A percentile compares a stretch with the other conserved stretches of the same genome.
phyloP scores from a whole-genome alignment of 2,888 invertebrate genomes.

The Anaspis maculata region DNA sequence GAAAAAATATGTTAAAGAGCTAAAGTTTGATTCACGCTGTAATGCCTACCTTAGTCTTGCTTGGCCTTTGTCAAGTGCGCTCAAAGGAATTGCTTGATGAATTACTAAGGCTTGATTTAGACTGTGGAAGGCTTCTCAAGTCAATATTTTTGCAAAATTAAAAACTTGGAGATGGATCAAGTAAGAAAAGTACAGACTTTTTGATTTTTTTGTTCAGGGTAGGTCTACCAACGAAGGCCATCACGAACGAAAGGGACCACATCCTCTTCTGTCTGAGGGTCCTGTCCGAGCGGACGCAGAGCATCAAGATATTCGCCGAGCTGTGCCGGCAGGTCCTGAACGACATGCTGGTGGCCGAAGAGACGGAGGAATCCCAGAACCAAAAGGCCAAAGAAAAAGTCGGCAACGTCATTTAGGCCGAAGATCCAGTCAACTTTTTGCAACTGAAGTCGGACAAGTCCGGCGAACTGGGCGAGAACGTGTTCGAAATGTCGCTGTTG shows the following conservation, averaged over 20 bases:
- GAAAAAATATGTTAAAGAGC: too few species aligned
- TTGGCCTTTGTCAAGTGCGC: too few species aligned
- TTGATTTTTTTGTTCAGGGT: too few species aligned
- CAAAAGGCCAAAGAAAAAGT: constrained; percentile 60
- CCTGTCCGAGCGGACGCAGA: constrained; percentile 58
- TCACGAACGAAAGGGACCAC: constrained; percentile 93
- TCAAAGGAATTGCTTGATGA: too few species aligned
- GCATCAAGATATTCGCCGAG: constrained; percentile 61
- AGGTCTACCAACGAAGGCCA: constrained; percentile 59
- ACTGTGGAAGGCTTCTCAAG: too few species aligned
- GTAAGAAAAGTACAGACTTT: too few species aligned
- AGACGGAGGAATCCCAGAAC: constrained; percentile 57
- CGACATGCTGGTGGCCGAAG: constrained; percentile 74
- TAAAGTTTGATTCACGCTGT: too few species aligned
- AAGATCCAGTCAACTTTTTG: constrained; percentile 76
- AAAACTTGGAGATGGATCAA: too few species aligned
- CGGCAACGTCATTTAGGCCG: constrained; percentile 65
- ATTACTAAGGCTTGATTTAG: too few species aligned
- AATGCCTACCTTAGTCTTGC: too few species aligned
- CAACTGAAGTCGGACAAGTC: constrained; percentile 58
- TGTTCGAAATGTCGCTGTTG: constrained; percentile 89
- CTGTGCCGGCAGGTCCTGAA: constrained; percentile 72
- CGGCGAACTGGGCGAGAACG: constrained; percentile 57
- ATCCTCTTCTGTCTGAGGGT: constrained; percentile 74
- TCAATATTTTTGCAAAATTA: too few species aligned